Conservation (phyloP, 1,140 invertebrate species). For the Phymorhynchus buccinoides region DNA sequence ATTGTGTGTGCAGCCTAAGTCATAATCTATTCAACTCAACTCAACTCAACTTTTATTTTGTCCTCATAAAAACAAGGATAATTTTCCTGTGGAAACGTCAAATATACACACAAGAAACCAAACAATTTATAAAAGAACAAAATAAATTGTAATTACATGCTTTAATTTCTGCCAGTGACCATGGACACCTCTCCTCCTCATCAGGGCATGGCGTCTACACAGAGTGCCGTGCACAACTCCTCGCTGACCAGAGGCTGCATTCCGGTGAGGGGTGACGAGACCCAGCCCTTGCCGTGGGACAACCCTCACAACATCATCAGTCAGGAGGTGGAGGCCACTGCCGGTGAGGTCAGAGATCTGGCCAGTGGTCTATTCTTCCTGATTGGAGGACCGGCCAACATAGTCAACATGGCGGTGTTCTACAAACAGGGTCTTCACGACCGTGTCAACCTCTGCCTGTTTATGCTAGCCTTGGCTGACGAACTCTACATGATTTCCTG, state of each 20-base stretch:
- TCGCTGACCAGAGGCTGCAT: neutral
- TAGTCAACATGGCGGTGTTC: neutral
- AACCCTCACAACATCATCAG: neutral
- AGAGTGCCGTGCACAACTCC: neutral
- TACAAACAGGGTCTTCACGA: neutral
- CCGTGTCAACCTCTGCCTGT: neutral
- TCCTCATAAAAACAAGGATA: too few relatives aligned
- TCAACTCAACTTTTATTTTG: too few relatives aligned
- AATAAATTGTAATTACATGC: too few relatives aligned
- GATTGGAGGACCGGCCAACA: neutral
- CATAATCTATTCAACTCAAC: too few relatives aligned
- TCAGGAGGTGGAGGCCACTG: neutral
- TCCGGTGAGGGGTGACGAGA: neutral
- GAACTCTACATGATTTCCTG: neutral
- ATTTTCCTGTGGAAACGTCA: too few relatives aligned
- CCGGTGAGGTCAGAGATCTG: neutral
- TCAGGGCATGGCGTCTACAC: too few relatives aligned
- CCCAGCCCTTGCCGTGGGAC: neutral
- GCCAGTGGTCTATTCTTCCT: neutral
- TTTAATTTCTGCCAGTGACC: too few relatives aligned
- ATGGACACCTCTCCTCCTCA: too few relatives aligned
- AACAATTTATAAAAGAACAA: too few relatives aligned
- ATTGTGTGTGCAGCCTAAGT: too few relatives aligned
- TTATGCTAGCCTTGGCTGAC: neutral
- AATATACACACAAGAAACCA: too few relatives aligned